Base-by-base conservation (phyloP, 1,140 invertebrate species). In the Brachystomella parvula region DNA sequence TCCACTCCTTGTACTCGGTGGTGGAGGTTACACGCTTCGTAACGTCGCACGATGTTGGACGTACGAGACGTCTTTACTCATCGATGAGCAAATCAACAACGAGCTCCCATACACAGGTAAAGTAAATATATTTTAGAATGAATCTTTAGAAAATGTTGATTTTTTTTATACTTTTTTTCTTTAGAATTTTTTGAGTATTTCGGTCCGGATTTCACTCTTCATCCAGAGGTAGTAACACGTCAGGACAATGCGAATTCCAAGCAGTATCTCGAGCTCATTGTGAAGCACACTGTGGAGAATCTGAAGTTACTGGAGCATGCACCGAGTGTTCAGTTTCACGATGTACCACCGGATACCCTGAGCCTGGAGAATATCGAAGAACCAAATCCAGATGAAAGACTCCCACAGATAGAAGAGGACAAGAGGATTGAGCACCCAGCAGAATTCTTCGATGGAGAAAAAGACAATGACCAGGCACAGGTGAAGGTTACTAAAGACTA, bases 11-110 rank as follows among this genome's bases (percentile, higher is more conserved):
- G 89, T 98, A 0, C 86, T 99, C 0, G 97, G 97, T 3, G 97
- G 94, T 1, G 94, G 95, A 29, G 95, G 95, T 67, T 99, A 99
- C 76, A 99, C 96, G 0, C 81, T 99, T 3, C 82, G 94, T 61
- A 99, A 99, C 77, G 97, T 99, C 0, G 96, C 96, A 0, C 82
- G 97, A 49, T 98, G 95, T 77, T 99, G 97, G 97, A 96, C 96
- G 0, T 96, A 98, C 73, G 97, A 99, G 79, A 99, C 97, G 0
- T 96, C 94, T 0, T 79, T 99, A 1, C 79, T 97, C 0, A 84
- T 95, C 0, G 92, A 96, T 75, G 89, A 95, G 75, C 85, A 87
- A 49, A 94, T 98, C 31, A 89, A 87, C 39, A 94, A 94, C 75
- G 92, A 96, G 75, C 79, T 97, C 31, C 94, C 94, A 0, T 92